Base-by-base conservation (phyloP, 1,140 invertebrate species). In the Drosophila rhopaloa region DNA sequence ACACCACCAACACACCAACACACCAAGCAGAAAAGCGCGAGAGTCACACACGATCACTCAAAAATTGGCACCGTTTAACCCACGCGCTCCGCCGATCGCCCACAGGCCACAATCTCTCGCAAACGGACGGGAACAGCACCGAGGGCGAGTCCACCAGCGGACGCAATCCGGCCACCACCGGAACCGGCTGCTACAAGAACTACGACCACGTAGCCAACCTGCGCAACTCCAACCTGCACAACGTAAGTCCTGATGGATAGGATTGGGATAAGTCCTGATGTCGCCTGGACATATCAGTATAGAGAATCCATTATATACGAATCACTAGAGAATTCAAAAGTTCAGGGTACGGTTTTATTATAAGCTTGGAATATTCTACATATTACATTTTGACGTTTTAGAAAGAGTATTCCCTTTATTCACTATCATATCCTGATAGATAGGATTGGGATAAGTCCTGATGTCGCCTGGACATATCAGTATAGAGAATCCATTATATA, bases 21-120 rank as follows among this genome's bases (percentile, higher is more conserved):
- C 68, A 47, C 68, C 81, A 74, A 73, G 76, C 79, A 92, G 92
- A 92, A 92, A 91, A 92, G 60, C 90, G 91, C 68, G 91, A 92
- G 82, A 92, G 84, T 79, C 91, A 91, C 84, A 91, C 76, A 88
- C 81, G 91, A 90, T 92, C 91, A 86, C 83, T 92, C 65, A 90
- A 90, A 91, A 91, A 92, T 92, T 92, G 92, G 92, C 88, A 91
- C 78, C 89, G 90, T 89, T 91, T 93, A 92, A 93, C 90, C 88
- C 91, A 93, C 90, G 91, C 92, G 91, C 91, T 93, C 88, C 92
- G 92, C 79, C 88, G 91, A 81, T 92, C 90, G 78, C 90, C 93
- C 94, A 93, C 94, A 97, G 97, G 97, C 94, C 97, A 97, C 94
- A 97, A 97, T 94, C 94, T 97, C 95, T 97, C 97, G 81, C 96